phyloP scores from a whole-genome alignment of 2,797 vertebrate genomes.

The Gastrophryne carolinensis region DNA sequence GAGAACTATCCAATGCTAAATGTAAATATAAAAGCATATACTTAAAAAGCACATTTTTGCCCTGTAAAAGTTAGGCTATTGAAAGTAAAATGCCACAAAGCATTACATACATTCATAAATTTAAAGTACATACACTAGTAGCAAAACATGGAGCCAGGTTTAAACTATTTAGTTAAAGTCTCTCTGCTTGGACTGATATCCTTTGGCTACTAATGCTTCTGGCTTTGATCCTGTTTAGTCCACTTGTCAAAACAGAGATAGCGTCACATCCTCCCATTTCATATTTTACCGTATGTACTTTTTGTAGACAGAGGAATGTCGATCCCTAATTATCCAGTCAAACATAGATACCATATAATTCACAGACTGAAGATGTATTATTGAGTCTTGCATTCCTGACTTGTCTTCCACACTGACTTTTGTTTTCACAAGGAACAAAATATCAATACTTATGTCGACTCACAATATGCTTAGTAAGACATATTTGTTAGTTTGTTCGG shows the following conservation, averaged over 20 bases:
- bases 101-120: background rate
- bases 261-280: conserved; percentile 45
- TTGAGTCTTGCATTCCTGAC: conserved; percentile 37
- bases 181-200: conserved; percentile 16
- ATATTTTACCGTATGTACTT: conserved; percentile 41
- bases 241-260: conserved; percentile 45
- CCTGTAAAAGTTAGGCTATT: background rate
- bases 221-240: conserved; percentile 51
- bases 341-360: conserved; percentile 46
- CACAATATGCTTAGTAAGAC: no score
- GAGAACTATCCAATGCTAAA: no score
- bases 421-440: no score
- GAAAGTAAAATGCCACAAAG: background rate
- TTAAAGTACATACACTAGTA: conserved; percentile 4
- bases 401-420: no score
- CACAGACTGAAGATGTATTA: conserved; percentile 48
- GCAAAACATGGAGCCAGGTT: background rate
- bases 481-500: no score
- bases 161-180: conserved; percentile 21
- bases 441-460: no score
- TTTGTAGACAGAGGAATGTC: conserved; percentile 49
- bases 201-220: conserved; percentile 20
- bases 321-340: conserved; percentile 50
- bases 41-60: background rate
- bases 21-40: no score